phyloP scores from a whole-genome alignment of 2,797 vertebrate species.

The Tarsius wallacei region DNA sequence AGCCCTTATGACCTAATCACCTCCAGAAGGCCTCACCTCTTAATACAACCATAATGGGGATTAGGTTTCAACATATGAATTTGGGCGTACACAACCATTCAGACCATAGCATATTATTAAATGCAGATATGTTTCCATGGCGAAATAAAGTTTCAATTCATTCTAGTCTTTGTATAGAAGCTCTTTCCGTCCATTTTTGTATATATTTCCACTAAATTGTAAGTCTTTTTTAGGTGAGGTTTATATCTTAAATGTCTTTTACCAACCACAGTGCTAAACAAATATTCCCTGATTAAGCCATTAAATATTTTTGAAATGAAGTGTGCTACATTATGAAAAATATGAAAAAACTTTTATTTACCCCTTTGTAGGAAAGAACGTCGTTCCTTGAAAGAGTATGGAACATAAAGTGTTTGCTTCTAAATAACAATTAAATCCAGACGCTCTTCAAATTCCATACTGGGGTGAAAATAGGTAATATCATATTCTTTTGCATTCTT shows the following conservation, averaged over 20 bases:
- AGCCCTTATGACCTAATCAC: not conserved
- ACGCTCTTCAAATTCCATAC: conserved; percentile 53
- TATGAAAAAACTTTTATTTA: conserved; percentile 57
- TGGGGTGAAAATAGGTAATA: conserved; percentile 54
- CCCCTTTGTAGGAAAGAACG: not conserved
- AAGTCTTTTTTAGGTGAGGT: not conserved
- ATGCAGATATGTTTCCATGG: conserved; percentile 34
- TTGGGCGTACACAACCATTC: not conserved
- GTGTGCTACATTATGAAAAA: conserved; percentile 44
- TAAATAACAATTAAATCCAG: conserved; percentile 69
- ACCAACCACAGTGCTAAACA: conserved; percentile 48
- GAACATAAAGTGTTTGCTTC: conserved; percentile 32
- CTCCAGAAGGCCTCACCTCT: not conserved
- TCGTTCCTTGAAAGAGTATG: conserved; percentile 20
- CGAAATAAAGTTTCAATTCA: conserved; percentile 13
- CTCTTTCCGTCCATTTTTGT: conserved; percentile 30
- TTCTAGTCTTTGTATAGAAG: conserved; percentile 29
- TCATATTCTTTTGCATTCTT: conserved; percentile 55
- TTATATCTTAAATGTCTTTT: conserved; percentile 53
- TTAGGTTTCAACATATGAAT: not conserved
- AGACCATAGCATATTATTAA: conserved; percentile 22
- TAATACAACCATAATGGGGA: not conserved
- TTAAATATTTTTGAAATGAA: conserved; percentile 60
- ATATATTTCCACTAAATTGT: conserved; percentile 36
- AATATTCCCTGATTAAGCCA: conserved; percentile 45